Evolutionary conservation across 30 jellyfish, hydroid and myxozoan species (phyloP), one percentile per base, ranked within the genome.

Genomic region (Chrysaora quinquecirrha): DNA sequence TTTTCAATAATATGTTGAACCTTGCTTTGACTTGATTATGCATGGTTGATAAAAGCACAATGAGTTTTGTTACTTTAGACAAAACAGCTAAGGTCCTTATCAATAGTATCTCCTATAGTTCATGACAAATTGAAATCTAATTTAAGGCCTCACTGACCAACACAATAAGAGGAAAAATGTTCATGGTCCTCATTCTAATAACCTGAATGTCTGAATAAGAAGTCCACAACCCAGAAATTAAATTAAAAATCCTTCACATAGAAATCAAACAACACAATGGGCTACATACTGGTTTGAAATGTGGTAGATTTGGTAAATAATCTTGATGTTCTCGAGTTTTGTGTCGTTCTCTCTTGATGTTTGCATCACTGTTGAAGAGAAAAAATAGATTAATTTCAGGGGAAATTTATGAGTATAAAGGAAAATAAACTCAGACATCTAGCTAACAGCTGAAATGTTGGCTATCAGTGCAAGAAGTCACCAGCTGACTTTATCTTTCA

Each of bases 221-320:
- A 69, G 85, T 70, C 85, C 34, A 60, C 76, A 82, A 63, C 77
- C 80, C 43, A 66, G 80, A 28, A 82, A 82, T 82, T 84, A 62
- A 83, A 83, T 73, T 73, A 83, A 32, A 83, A 73, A 72, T 61
- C 87, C 94, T 60, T 22, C 34, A 47, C 71, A 83, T 72, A 48
- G 82, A 83, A 72, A 30, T 34, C 49, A 43, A 28, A 73, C 49
- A 82, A 85, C 73, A 64, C 63, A 72, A 54, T 61, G 54, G 82
- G 48, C 81, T 68, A 84, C 97, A 49, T 84, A 90, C 97, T 70
- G 97, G 97, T 56, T 76, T 71, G 84, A 90, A 90, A 64, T 84
- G 85, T 47, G 97, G 90, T 54, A 83, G 76, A 34, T 74, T 76
- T 31, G 97, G 96, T 82, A 90, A 61, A 72, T 84, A 69, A 38